Conservation (phyloP, 2,888 invertebrate genomes). For the Nymphalis urticae region DNA sequence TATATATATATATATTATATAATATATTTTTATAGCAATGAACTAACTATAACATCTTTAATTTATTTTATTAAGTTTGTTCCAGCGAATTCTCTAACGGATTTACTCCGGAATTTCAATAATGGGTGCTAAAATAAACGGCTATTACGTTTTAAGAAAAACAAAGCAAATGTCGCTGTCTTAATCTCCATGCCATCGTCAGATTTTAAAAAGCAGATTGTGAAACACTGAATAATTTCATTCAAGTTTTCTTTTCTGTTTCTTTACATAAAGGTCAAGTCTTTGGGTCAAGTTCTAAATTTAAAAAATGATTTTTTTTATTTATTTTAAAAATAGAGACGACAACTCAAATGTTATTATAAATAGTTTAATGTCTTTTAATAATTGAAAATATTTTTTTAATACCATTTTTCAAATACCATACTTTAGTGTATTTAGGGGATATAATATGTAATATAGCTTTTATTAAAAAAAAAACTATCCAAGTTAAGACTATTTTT, state of each 20-base stretch:
- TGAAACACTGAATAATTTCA: background rate
- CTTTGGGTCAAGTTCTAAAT: too few relatives aligned
- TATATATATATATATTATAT: too few relatives aligned
- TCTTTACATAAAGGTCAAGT: background rate
- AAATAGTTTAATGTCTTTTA: too few relatives aligned
- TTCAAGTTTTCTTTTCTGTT: background rate
- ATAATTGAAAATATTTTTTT: too few relatives aligned
- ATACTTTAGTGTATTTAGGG: too few relatives aligned
- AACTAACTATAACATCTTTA: constrained; percentile 1
- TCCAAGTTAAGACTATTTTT: too few relatives aligned
- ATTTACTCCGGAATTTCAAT: constrained; percentile 18
- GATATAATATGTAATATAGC: too few relatives aligned
- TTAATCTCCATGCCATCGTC: constrained; percentile 5
- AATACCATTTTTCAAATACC: too few relatives aligned
- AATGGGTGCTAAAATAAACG: constrained; percentile 14
- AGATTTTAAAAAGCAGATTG: background rate
- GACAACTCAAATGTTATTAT: too few relatives aligned
- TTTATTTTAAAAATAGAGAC: too few relatives aligned
- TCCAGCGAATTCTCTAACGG: constrained; percentile 12
- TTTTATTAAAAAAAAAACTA: too few relatives aligned
- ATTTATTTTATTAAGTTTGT: constrained; percentile 10
- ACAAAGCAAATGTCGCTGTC: constrained; percentile 16
- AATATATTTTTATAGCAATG: background rate
- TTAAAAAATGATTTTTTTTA: too few relatives aligned
- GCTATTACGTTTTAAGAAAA: constrained; percentile 9